Base-by-base conservation (phyloP, 2,888 invertebrate species). In the Osmoderma eremita region DNA sequence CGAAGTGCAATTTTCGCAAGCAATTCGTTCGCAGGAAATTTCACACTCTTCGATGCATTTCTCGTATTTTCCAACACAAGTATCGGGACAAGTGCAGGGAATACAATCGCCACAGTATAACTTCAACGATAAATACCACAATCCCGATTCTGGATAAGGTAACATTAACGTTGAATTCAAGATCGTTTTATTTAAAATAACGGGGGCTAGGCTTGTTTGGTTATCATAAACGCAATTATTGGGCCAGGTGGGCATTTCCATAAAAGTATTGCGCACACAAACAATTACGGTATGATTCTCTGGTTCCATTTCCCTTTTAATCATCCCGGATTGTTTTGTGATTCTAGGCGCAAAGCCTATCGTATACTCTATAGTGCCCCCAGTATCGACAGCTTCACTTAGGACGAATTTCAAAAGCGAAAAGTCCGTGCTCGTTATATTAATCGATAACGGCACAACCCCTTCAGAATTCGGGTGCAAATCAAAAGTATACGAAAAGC, bases 141-240 rank as follows among this genome's bases (percentile, higher is more conserved):
- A 83, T 0, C 95, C 95, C 30, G 90, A 88, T 75, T 94, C 93
- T 0, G 95, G 95, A 77, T 89, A 96, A 0, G 95, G 95, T 24
- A 92, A 87, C 69, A 89, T 86, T 13, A 88, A 80, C 58, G 88
- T 86, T 56, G 90, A 86, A 48, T 90, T 87, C 38, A 86, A 86
- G 0, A 87, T 86, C 0, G 90, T 89, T 70, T 86, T 88, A 74
- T 91, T 91, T 10, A 90, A 79, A 15, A 89, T 85, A 62, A 89
- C 85, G 24, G 90, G 84, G 0, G 91, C 88, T 0, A 84, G 83
- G 53, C 83, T 83, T 10, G 84, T 75, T 42, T 70, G 58, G 15
- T 65, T 54, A 2, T 87, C 86, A 73, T 84, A 87, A 63, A 83
- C 83, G 75, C 91, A 91, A 48, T 85, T 83, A 65, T 89, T 86